phyloP scores from a whole-genome alignment of 2,888 invertebrate genomes.

The Chalcosyrphus nemorum region DNA sequence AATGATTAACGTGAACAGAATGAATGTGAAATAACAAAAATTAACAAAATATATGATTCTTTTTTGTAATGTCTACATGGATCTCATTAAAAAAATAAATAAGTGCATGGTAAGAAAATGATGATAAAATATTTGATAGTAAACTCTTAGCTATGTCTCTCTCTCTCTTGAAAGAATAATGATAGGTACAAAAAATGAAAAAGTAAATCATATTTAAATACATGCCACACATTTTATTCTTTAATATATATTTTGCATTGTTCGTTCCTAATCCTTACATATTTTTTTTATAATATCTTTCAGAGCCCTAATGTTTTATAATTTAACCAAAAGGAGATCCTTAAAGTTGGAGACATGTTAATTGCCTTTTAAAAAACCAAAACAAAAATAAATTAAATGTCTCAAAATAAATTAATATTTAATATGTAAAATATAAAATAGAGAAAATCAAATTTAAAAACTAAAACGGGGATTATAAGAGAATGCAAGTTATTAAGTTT shows the following conservation, averaged over 20 bases:
- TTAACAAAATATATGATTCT: slow-evolving; percentile 51
- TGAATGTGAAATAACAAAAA: slow-evolving; percentile 71
- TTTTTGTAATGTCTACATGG: slow-evolving; percentile 80
- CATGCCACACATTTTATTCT: slow-evolving; percentile 36
- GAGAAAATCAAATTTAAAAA: slow-evolving; percentile 12
- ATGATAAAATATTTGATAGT: slow-evolving; percentile 36
- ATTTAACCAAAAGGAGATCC: no score
- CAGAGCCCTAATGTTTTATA: no score
- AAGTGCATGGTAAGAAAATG: slow-evolving; percentile 67
- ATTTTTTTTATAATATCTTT: background rate
- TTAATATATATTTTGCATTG: slow-evolving; percentile 71
- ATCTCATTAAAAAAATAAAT: slow-evolving; percentile 78
- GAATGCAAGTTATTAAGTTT: slow-evolving; percentile 37
- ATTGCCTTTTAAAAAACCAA: no score
- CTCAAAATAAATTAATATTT: no score
- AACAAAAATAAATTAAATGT: no score
- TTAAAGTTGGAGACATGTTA: no score
- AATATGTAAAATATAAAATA: slow-evolving; percentile 74
- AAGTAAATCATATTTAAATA: slow-evolving; percentile 27
- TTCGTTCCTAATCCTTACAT: background rate
- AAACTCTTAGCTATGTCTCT: slow-evolving; percentile 1
- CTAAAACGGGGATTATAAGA: background rate
- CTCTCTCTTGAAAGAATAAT: background rate
- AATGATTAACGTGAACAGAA: slow-evolving; percentile 72
- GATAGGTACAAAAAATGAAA: slow-evolving; percentile 37